Conservation (phyloP, 2,888 invertebrate genomes). For the Caenorhabditis sp. region DNA sequence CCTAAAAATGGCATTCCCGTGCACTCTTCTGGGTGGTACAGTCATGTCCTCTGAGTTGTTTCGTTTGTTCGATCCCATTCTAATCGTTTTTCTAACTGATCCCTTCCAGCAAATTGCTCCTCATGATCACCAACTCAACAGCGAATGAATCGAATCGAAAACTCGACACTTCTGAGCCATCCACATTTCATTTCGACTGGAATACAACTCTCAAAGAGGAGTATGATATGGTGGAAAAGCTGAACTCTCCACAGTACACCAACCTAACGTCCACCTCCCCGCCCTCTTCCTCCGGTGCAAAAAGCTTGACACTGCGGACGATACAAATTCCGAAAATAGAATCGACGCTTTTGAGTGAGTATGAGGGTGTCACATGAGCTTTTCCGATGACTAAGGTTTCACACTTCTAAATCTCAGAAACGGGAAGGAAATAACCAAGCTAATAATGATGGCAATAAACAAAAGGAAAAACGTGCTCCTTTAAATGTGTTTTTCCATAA, state of each 20-base stretch:
- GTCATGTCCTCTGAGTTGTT: too few relatives aligned
- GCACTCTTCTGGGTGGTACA: too few relatives aligned
- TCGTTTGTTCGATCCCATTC: too few relatives aligned
- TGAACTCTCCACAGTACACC: constrained; percentile 26
- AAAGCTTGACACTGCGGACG: not conserved
- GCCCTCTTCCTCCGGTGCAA: constrained; percentile 16
- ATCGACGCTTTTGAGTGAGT: constrained; percentile 2
- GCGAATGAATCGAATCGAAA: constrained; percentile 14
- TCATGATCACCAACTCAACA: constrained; percentile 30
- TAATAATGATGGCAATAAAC: constrained; percentile 25
- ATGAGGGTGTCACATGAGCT: too few relatives aligned
- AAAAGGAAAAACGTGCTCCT: too few relatives aligned
- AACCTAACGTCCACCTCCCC: constrained; percentile 17
- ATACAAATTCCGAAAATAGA: constrained; percentile 27
- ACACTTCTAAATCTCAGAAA: too few relatives aligned
- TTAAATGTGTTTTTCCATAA: not conserved
- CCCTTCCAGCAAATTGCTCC: constrained; percentile 22
- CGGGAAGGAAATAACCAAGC: constrained; percentile 19
- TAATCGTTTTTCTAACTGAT: too few relatives aligned
- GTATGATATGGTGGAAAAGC: constrained; percentile 13
- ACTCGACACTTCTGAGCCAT: not conserved
- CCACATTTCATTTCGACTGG: constrained; percentile 23
- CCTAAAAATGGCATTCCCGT: too few relatives aligned
- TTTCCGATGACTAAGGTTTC: too few relatives aligned
- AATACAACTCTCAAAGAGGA: constrained; percentile 14